Base-by-base conservation (phyloP, 2,888 invertebrate species). In the Sceliomorpha sp. region DNA sequence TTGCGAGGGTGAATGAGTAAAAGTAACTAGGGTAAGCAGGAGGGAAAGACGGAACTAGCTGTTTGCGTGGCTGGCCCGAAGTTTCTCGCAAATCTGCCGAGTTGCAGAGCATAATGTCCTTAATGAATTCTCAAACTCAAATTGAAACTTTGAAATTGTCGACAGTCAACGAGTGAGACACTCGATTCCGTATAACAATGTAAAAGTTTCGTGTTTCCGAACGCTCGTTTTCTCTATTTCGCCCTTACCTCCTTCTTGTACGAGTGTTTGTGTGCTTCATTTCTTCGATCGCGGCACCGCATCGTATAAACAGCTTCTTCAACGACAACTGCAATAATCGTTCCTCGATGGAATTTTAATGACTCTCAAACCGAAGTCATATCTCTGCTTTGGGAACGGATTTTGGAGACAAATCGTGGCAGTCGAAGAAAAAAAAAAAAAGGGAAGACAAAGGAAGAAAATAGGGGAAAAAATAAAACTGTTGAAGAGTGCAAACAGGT, bases 141-240 rank as follows among this genome's bases (percentile, higher is more conserved):
- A 86, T 86, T 85, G 84, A 86, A 86, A 86, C 77, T 86, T 86
- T 53, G 75, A 82, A 84, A 85, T 85, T 78, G 85, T 80, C 77
- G 80, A 75, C 76, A 78, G 81, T 79, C 79, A 70, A 68, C 77
- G 70, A 68, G 67, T 58, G 70, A 72, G 73, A 73, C 72, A 72
- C 76, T 75, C 72, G 68, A 75, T 73, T 69, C 64, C 71, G 51
- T 56, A 51, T 83, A 85, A 86, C 83, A 85, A 85, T 83, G 80
- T 78, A 75, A 48, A 84, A 85, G 74, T 84, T 85, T 77, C 72
- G 63, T 62, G 60, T 59, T 55, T 62, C 48, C 24, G 42, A 70
- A 40, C 56, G 60, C 42, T 50, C 67, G 44, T 34, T 53, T 53
- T 26, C 34, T 58, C 32, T 12, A 24, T 24, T 15, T 17, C 27